These are phyloP conservation scores for Drosophila acutilabella DNA, from an alignment of 2,888 invertebrate genomes.

Conservation along the genomic window DNA sequence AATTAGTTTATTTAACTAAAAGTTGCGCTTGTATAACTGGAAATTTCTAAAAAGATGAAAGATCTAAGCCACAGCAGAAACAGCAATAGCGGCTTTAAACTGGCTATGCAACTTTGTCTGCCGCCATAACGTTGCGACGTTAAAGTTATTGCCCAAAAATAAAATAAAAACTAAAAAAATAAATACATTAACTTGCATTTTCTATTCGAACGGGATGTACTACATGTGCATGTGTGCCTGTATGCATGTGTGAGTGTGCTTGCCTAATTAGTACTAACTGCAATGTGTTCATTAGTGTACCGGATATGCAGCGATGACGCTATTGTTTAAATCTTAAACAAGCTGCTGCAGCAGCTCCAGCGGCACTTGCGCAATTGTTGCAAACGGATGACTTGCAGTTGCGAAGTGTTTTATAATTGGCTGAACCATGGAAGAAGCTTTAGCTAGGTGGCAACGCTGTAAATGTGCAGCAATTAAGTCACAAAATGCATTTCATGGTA, in stretches of 20 bases:
- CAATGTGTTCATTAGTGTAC: constrained; percentile 71
- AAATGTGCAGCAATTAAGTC: background rate
- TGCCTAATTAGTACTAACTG: constrained; percentile 72
- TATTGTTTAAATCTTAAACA: constrained; percentile 62
- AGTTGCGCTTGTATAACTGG: constrained; percentile 74
- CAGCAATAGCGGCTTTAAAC: constrained; percentile 52
- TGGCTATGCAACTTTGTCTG: constrained; percentile 69
- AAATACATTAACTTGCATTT: constrained; percentile 50
- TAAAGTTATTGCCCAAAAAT: constrained; percentile 39
- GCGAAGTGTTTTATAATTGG: constrained; percentile 25
- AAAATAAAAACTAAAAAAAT: constrained; percentile 15
- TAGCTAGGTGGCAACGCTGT: constrained; percentile 30
- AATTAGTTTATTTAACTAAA: constrained; percentile 76
- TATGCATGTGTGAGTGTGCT: constrained; percentile 24
- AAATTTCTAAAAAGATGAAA: constrained; percentile 75
- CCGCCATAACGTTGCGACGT: constrained; percentile 32
- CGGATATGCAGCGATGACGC: constrained; percentile 77
- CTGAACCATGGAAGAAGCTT: constrained; percentile 7
- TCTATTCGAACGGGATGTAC: constrained; percentile 41
- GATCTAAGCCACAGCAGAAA: constrained; percentile 59
- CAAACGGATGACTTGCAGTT: constrained; percentile 41
- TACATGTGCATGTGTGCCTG: constrained; percentile 13
- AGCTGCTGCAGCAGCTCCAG: constrained; percentile 13
- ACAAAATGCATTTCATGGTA: background rate
- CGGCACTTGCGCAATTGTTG: constrained; percentile 47